These are phyloP conservation scores for Augochlorella aurata DNA, from an alignment of 2,888 invertebrate genomes.

Conservation along the genomic window DNA sequence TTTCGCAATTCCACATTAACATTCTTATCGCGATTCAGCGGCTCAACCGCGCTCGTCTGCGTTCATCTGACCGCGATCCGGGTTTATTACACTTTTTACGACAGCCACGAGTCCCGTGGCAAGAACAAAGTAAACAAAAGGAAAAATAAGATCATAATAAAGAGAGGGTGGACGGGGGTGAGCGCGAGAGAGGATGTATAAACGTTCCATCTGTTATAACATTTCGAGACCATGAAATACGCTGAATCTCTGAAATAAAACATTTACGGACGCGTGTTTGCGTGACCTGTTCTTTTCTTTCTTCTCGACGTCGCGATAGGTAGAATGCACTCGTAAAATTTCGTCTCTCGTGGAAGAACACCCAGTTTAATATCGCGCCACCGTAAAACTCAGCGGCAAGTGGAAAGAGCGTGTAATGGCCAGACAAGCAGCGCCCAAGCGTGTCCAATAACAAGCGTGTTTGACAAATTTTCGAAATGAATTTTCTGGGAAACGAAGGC, in stretches of 20 bases:
- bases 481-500: slow-evolving; percentile 1
- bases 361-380: background rate
- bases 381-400: background rate
- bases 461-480: slow-evolving; percentile 11
- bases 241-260: background rate
- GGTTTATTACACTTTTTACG: background rate
- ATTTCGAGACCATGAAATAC: background rate
- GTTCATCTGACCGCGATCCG: background rate
- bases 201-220: background rate
- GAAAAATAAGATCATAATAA: background rate
- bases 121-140: background rate
- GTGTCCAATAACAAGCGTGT: background rate
- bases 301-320: background rate
- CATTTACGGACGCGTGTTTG: background rate
- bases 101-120: background rate
- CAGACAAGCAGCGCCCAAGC: background rate
- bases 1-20: too few relatives aligned
- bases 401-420: background rate
- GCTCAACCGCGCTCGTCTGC: too few relatives aligned
- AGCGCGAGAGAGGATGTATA: background rate
- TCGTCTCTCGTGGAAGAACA: background rate
- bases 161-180: background rate
- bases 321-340: slow-evolving; percentile 1
- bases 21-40: too few relatives aligned
- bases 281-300: background rate